Evolutionary conservation across 2,113 vertebrate species (phyloP), one percentile per base, ranked within the genome.

Genomic region (Cyanoramphus novaezelandiae): DNA sequence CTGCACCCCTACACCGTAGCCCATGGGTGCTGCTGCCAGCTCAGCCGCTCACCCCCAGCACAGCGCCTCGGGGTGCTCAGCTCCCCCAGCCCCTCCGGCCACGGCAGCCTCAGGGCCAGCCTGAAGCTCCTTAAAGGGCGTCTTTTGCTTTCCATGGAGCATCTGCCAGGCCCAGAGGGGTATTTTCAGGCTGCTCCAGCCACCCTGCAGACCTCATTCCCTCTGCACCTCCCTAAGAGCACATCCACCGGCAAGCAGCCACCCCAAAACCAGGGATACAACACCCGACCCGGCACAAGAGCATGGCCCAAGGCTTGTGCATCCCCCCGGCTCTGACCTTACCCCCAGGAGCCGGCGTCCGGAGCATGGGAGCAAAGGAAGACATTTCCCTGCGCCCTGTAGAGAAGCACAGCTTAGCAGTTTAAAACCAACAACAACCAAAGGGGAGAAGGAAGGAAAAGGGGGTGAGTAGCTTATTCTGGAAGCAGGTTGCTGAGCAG

Each of bases 381-480:
- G 95, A 96, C 85, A 17, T 75, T 71, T 92, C 91, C 92, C 79
- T 44, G 0, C 43, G 85, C 85, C 92, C 95, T 94, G 91, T 13
- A 39, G 85, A 86, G 71, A 93, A 92, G 95, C 92, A 94, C 64
- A 92, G 68, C 72, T 79, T 72, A 63, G 79, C 76, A 91, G 79
- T 53, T 91, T 80, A 77, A 93, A 94, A 93, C 50, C 63, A 92
- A 72, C 49, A 62, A 8, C 9, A 69, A 83, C 64, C 37, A 18
- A 67, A 88, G 62, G 59, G 6, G 17, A 20, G 53, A 19, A 27
- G 24, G 8, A 35, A 35, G 7, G 4, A 20, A 23, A 18, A 23
- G 10, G 21, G 64, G 24, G 68, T 28, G 21, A 92, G 57, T 85
- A 97, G 96, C 95, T 97, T 96, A 87, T 93, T 87, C 82, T 78